Conservation (phyloP, 2,797 vertebrate species). For the Pteropus rufus region DNA sequence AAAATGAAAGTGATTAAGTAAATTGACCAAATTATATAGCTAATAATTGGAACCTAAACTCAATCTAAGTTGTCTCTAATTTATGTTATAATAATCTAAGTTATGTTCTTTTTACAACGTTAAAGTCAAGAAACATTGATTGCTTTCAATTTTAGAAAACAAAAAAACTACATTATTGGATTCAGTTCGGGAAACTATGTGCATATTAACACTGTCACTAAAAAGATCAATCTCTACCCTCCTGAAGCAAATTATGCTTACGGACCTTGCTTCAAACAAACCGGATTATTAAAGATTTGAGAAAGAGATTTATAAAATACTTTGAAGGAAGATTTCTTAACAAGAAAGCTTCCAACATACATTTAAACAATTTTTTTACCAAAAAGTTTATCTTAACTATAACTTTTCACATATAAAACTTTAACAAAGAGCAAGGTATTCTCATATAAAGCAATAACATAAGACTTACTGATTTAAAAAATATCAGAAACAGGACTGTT, state of each 20-base stretch:
- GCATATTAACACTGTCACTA: neutral
- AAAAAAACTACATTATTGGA: neutral
- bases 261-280: neutral
- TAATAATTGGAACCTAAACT: neutral
- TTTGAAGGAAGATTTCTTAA: neutral
- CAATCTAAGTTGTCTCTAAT: neutral
- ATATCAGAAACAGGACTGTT: neutral
- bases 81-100: neutral
- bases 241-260: neutral
- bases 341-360: neutral
- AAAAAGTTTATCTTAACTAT: neutral
- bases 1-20: neutral
- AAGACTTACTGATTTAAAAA: neutral
- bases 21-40: neutral
- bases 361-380: neutral
- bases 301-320: neutral
- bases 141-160: neutral
- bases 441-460: neutral
- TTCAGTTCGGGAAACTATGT: neutral
- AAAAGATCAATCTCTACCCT: neutral
- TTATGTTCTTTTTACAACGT: neutral
- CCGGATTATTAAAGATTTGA: neutral
- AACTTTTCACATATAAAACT: neutral
- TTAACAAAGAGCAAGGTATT: neutral
- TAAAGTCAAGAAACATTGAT: neutral